phyloP scores from a whole-genome alignment of 1,140 invertebrate species.

The Cherax quadricarinatus region DNA sequence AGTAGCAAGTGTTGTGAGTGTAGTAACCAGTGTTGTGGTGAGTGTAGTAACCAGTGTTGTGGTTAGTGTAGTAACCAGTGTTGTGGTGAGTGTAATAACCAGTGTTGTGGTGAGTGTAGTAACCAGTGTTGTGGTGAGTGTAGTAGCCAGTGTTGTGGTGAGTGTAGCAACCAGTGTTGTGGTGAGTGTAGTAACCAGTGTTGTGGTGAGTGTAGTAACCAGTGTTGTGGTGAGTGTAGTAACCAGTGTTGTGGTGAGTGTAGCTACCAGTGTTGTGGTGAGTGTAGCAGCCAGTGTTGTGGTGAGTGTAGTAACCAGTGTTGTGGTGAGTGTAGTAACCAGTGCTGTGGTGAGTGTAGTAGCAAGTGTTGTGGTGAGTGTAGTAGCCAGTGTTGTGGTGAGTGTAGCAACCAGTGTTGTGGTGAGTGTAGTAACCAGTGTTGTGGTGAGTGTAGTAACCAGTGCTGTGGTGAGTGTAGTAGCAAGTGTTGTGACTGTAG shows the following conservation, averaged over 20 bases:
- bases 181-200: not conserved
- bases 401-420: not conserved
- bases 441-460: not conserved
- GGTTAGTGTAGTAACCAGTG: too few relatives aligned
- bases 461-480: not conserved
- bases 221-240: constrained; percentile 18
- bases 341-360: not conserved
- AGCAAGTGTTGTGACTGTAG: too few relatives aligned
- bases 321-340: not conserved
- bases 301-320: not conserved
- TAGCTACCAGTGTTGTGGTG: not conserved
- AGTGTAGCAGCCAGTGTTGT: too few relatives aligned
- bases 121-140: not conserved
- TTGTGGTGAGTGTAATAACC: not conserved
- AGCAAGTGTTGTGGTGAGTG: constrained; percentile 47
- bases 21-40: not conserved
- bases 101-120: not conserved
- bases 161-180: not conserved
- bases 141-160: too few relatives aligned
- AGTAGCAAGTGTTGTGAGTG: constrained; percentile 24
- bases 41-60: not conserved
- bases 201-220: too few relatives aligned
- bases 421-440: too few relatives aligned
- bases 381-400: not conserved
- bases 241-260: not conserved